These are phyloP conservation scores for Eupristina koningsbergeri DNA, from an alignment of 1,140 invertebrate genomes.

Conservation along the genomic window DNA sequence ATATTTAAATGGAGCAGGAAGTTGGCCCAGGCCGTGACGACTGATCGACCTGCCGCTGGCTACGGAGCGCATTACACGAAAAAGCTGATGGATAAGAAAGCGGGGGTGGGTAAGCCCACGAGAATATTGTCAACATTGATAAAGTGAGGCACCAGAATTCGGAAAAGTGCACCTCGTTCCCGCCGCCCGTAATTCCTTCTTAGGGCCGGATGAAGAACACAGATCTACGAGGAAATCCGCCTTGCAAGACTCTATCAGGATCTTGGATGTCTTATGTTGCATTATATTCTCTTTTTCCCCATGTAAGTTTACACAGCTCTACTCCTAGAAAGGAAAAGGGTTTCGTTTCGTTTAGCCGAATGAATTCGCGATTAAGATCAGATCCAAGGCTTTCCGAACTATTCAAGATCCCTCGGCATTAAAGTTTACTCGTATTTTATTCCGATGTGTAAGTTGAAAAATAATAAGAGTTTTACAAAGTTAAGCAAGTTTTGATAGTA, in stretches of 20 bases:
- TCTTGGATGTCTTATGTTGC: not conserved
- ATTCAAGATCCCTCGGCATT: not conserved
- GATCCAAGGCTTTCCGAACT: not conserved
- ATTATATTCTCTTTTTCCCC: not conserved
- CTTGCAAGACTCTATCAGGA: not conserved
- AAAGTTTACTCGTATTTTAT: conserved; percentile 4
- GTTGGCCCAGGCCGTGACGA: too few species aligned
- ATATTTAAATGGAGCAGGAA: not conserved
- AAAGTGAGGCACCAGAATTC: not conserved
- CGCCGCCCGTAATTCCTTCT: not conserved
- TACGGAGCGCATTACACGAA: not conserved
- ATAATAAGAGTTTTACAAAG: not conserved
- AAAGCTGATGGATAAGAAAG: not conserved
- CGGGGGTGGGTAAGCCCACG: not conserved
- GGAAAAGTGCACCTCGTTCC: not conserved
- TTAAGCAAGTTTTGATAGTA: not conserved
- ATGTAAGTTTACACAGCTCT: not conserved
- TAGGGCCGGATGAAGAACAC: not conserved
- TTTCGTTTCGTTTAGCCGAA: not conserved
- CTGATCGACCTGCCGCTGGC: too few species aligned
- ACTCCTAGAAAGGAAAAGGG: not conserved
- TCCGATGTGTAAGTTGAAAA: not conserved
- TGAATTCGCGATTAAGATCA: not conserved
- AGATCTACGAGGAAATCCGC: not conserved
- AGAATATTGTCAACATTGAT: not conserved